Evolutionary conservation across 2,888 invertebrate genomes (phyloP), one percentile per base, ranked within the genome.

Genomic region (Phalera bucephala): DNA sequence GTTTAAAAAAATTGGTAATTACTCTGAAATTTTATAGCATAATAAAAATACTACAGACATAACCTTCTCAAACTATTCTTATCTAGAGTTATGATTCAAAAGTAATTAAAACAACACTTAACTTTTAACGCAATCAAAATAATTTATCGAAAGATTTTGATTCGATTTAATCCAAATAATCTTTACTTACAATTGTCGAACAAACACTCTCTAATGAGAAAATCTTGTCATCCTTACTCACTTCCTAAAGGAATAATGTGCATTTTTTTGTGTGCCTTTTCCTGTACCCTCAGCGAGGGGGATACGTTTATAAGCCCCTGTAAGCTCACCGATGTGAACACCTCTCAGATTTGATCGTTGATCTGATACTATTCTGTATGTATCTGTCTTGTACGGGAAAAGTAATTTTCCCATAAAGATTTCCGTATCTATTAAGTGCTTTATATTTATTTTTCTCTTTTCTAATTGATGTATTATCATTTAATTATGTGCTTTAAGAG

Each of bases 341-440:
- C 28, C 27, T 8, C 27, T 4, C 26, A 37, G 31, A 46, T 47
- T 48, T 39, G 47, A 46, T 45, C 46, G 21, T 43, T 49, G 52
- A 63, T 63, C 49, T 52, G 52, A 62, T 55, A 52, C 36, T 48
- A 42, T 48, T 54, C n/a, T n/a, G n/a, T n/a, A n/a, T n/a, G n/a
- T n/a, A 52, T 40, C 46, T 48, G 32, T 38, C 47, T 45, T 52
- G 40, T 40, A 36, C 31, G 15, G 8, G 30, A 12, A 40, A 42
- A 40, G 49, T 45, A 40, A 46, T 56, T 49, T 45, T 29, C 28
- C 48, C 35, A 11, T 28, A 23, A 17, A 41, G 33, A 34, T 35
- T 35, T 43, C 29, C 26, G 40, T n/a, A n/a, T n/a, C n/a, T n/a
- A n/a, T n/a, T n/a, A n/a, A n/a, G n/a, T n/a, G n/a, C n/a, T n/a